Percentiles rank a stretch among this genome's conserved stretches.
Evolutionary conservation across 1,140 invertebrate genomes (phyloP).

Genomic region (Pseudobourletiella spinata): DNA sequence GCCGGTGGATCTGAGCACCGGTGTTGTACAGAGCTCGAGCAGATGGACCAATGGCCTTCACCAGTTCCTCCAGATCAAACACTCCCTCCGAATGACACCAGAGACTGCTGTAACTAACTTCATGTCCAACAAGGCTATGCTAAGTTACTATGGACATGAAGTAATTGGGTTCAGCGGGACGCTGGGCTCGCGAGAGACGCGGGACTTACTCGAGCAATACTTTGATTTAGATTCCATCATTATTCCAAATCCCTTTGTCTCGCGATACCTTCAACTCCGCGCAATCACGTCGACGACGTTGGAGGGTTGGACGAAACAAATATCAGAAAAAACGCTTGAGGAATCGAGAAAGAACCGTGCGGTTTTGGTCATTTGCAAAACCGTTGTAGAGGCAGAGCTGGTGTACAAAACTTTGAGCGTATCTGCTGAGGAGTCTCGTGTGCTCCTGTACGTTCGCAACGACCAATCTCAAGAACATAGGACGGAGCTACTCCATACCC

Average conservation of each 20-base stretch:
- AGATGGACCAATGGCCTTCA: constrained; percentile 7
- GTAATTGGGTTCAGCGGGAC: constrained; percentile 10
- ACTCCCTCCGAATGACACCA: background rate
- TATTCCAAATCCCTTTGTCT: background rate
- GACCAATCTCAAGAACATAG: background rate
- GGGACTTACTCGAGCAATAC: background rate
- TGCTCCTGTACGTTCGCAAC: background rate
- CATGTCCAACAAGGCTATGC: constrained; percentile 8
- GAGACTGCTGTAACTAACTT: constrained; percentile 19
- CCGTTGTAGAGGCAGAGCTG: background rate
- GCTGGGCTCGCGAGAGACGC: background rate
- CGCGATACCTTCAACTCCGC: background rate
- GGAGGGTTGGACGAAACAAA: background rate
- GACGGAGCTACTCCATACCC: background rate
- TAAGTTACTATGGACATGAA: background rate
- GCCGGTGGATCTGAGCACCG: constrained; percentile 19
- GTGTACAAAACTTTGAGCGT: background rate
- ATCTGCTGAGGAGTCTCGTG: no score
- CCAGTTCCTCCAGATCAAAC: constrained; percentile 20
- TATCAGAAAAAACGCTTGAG: background rate
- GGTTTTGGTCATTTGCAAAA: constrained; percentile 8
- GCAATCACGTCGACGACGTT: background rate
- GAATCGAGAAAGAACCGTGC: background rate
- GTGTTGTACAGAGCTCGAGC: constrained; percentile 11
- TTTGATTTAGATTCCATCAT: background rate